These are phyloP conservation scores for Syngnathus floridae DNA, from an alignment of 2,113 vertebrate genomes.

Conservation along the genomic window DNA sequence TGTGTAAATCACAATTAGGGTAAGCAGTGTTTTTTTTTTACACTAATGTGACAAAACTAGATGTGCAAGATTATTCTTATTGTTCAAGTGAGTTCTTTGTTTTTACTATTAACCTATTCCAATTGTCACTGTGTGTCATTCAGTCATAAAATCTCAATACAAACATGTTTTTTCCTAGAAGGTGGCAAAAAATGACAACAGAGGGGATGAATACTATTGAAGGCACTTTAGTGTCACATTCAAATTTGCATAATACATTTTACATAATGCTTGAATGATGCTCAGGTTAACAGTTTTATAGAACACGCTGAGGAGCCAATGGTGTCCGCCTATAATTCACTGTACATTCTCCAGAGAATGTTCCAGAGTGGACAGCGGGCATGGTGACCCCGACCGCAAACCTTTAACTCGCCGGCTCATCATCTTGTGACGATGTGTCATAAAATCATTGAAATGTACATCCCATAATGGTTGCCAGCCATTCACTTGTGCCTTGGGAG, in stretches of 20 bases:
- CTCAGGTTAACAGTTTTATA: background rate
- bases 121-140: no score
- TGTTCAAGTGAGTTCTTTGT: no score
- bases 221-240: no score
- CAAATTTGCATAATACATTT: no score
- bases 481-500: slow-evolving; percentile 27
- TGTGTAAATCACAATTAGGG: background rate
- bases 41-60: no score
- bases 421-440: slow-evolving; percentile 18
- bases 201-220: no score
- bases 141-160: no score
- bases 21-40: no score
- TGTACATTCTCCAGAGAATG: background rate
- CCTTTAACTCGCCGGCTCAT: slow-evolving; percentile 30
- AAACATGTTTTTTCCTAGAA: no score
- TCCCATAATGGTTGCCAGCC: slow-evolving; percentile 18
- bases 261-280: background rate
- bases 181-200: no score
- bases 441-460: slow-evolving; percentile 29
- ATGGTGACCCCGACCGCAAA: slow-evolving; percentile 10
- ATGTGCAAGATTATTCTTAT: no score
- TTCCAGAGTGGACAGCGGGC: background rate
- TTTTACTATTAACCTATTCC: no score
- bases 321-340: background rate
- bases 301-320: background rate